phyloP scores from a whole-genome alignment of 2,113 vertebrate genomes.

The Mormyrus iriodes region DNA sequence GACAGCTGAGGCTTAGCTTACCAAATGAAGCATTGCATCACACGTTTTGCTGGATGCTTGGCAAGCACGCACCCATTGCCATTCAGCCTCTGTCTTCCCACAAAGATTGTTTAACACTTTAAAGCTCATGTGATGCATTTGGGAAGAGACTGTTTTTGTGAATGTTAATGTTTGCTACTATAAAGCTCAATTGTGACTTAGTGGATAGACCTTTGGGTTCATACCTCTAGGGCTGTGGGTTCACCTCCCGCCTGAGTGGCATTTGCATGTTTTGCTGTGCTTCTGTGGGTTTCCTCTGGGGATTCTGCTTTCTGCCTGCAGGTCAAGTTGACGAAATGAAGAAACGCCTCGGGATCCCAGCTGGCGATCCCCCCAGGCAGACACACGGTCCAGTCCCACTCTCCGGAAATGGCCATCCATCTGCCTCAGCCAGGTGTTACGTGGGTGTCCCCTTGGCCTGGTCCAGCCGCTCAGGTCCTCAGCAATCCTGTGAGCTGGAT shows the following conservation, averaged over 20 bases:
- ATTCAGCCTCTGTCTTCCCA: neutral
- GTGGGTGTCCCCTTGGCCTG: no score
- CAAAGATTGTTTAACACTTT: neutral
- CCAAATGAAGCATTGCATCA: conserved; percentile 4
- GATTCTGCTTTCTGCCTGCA: neutral
- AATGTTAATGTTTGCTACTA: neutral
- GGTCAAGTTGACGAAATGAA: no score
- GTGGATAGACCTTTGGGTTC: neutral
- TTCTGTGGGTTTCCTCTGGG: neutral
- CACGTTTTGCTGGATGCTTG: conserved; percentile 4
- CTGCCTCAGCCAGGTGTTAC: no score
- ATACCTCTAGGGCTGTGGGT: neutral
- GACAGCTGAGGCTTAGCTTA: conserved; percentile 15
- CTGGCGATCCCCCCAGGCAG: no score
- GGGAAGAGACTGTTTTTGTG: neutral
- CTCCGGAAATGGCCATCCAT: no score
- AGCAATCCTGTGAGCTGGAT: no score
- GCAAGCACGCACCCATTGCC: neutral
- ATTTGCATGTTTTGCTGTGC: neutral
- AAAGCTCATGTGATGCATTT: neutral
- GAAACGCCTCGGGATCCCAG: no score
- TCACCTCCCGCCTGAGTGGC: no score
- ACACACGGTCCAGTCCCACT: no score
- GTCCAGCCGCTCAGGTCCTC: no score
- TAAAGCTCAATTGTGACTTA: neutral